Conservation (phyloP, 1,140 invertebrate species). For the Formica exsecta region DNA sequence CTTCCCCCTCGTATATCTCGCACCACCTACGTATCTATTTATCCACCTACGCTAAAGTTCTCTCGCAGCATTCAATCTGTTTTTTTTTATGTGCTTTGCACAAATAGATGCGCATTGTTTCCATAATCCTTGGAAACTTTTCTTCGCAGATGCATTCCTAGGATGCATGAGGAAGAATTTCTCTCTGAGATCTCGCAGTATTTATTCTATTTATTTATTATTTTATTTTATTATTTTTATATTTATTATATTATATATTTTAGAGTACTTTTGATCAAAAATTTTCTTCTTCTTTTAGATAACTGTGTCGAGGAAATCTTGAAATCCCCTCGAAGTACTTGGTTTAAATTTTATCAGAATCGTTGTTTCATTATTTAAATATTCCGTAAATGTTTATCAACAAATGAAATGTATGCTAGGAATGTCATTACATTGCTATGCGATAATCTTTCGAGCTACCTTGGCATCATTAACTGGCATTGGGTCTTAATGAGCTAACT, state of each 20-base stretch:
- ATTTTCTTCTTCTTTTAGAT: not conserved
- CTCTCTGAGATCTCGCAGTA: too few species aligned
- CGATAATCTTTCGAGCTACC: not conserved
- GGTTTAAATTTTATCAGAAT: constrained; percentile 2
- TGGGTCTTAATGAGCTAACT: constrained; percentile 25
- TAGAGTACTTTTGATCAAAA: too few species aligned
- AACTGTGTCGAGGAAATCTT: not conserved
- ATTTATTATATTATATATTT: too few species aligned
- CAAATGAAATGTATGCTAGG: not conserved
- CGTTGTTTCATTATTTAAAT: not conserved
- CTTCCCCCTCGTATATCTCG: constrained; percentile 12
- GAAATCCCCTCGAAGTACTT: not conserved
- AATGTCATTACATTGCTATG: not conserved
- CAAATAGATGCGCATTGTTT: too few species aligned
- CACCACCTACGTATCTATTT: not conserved
- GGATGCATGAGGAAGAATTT: not conserved
- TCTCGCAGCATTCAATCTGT: not conserved
- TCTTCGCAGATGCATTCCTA: not conserved
- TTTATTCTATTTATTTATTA: too few species aligned
- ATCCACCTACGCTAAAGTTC: constrained; percentile 25
- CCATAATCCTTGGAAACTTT: not conserved
- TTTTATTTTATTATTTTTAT: too few species aligned
- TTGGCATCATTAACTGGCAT: constrained; percentile 52
- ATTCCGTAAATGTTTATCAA: not conserved
- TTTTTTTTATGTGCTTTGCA: not conserved